Conservation (phyloP, 2,113 vertebrate species). For the Dasyornis broadbenti region DNA sequence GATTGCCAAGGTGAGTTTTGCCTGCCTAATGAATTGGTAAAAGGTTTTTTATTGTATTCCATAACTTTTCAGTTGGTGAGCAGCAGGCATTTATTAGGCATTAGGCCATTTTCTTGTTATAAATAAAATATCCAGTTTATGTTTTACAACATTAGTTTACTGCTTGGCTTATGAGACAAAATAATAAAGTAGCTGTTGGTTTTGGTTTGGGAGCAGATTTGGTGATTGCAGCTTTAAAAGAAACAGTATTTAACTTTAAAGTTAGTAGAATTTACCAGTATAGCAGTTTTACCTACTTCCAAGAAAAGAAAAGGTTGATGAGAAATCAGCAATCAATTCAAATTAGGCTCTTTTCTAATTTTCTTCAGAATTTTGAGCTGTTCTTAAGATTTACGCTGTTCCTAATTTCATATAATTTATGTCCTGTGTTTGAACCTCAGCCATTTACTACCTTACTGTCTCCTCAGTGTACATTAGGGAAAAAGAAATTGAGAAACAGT, state of each 20-base stretch:
- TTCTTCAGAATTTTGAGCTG: background rate
- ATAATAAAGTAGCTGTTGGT: background rate
- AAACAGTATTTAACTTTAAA: background rate
- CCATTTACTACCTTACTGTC: background rate
- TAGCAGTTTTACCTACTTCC: background rate
- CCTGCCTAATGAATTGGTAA: constrained; percentile 3
- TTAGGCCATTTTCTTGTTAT: background rate
- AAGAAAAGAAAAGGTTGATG: background rate
- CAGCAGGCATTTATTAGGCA: background rate
- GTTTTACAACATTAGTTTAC: background rate
- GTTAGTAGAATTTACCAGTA: background rate
- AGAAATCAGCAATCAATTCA: background rate
- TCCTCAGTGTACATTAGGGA: background rate
- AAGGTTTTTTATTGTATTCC: background rate
- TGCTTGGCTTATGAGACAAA: background rate
- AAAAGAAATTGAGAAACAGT: background rate
- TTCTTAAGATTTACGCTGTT: background rate
- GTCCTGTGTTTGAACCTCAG: background rate
- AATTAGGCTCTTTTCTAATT: background rate
- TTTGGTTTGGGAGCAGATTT: background rate
- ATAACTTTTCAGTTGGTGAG: background rate
- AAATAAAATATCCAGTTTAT: background rate
- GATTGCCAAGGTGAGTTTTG: constrained; percentile 12
- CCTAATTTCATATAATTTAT: background rate
- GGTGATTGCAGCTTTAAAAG: background rate